Percentiles rank a stretch among this genome's conserved stretches.
phyloP scores from a whole-genome alignment of 2,113 vertebrate genomes.

The Corythornis vintsioides region DNA sequence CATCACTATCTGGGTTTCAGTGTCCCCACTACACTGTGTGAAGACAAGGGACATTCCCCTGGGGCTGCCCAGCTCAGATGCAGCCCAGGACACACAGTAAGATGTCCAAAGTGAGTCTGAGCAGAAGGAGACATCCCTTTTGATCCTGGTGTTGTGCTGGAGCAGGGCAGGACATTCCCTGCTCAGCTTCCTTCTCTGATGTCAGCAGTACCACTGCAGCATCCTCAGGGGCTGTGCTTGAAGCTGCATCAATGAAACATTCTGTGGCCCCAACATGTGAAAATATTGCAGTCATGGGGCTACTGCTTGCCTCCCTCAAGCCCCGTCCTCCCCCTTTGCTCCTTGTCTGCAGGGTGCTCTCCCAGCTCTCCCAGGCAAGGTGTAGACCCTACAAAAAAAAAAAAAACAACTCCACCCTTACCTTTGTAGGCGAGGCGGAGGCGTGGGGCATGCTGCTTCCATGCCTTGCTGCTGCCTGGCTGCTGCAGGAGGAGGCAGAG shows the following conservation, averaged over 20 bases:
- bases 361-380: not conserved
- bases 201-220: not conserved
- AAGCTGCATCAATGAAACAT: not conserved
- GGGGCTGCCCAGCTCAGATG: not conserved
- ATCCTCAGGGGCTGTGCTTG: not conserved
- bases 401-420: not conserved
- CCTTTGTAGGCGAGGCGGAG: constrained; percentile 73
- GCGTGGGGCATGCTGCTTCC: constrained; percentile 55
- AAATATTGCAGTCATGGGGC: rapidly evolving
- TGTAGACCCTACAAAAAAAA: not conserved
- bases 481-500: constrained; percentile 27
- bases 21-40: not conserved
- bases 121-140: not conserved
- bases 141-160: rapidly evolving
- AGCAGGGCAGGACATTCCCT: not conserved
- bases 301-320: not conserved
- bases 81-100: not conserved
- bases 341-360: not conserved
- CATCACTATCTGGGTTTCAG: not conserved
- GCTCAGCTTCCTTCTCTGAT: rapidly evolving
- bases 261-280: rapidly evolving
- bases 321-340: not conserved
- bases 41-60: not conserved
- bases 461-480: not conserved
- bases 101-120: not conserved